Evolutionary conservation across 2,113 vertebrate genomes (phyloP).

Genomic region (Alexandromys fortis): DNA sequence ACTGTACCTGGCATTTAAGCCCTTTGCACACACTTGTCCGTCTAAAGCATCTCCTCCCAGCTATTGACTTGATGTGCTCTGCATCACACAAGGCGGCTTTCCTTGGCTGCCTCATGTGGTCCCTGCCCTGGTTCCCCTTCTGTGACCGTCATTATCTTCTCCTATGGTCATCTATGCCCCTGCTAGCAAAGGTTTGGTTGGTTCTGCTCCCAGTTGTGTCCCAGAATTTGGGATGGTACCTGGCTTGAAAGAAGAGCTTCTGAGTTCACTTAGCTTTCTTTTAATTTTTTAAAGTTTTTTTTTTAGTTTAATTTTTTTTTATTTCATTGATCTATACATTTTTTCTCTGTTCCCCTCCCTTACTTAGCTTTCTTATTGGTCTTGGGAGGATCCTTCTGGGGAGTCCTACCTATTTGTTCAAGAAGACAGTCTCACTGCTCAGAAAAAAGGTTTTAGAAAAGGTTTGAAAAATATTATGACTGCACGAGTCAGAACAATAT

Average conservation of each 20-base stretch:
- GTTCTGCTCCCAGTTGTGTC: neutral
- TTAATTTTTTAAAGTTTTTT: too few species aligned
- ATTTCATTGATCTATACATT: too few species aligned
- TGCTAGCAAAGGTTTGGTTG: neutral
- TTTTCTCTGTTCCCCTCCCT: too few species aligned
- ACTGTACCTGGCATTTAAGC: too few species aligned
- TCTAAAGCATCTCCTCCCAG: neutral
- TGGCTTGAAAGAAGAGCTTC: neutral
- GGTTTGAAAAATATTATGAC: neutral
- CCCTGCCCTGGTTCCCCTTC: neutral
- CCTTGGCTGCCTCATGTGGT: neutral
- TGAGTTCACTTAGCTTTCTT: neutral
- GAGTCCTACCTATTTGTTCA: neutral
- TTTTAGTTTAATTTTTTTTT: too few species aligned
- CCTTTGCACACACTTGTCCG: too few species aligned
- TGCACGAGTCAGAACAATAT: neutral
- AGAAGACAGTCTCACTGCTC: neutral
- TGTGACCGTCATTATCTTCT: neutral
- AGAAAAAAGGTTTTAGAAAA: neutral
- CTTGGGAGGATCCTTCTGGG: neutral
- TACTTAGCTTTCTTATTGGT: neutral
- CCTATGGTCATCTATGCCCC: neutral
- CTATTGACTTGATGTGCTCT: fast-evolving
- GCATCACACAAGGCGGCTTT: neutral
- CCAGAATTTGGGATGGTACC: neutral